Base-by-base conservation (phyloP, 1,140 invertebrate genomes). In the Daktulosphaira vitifoliae region DNA sequence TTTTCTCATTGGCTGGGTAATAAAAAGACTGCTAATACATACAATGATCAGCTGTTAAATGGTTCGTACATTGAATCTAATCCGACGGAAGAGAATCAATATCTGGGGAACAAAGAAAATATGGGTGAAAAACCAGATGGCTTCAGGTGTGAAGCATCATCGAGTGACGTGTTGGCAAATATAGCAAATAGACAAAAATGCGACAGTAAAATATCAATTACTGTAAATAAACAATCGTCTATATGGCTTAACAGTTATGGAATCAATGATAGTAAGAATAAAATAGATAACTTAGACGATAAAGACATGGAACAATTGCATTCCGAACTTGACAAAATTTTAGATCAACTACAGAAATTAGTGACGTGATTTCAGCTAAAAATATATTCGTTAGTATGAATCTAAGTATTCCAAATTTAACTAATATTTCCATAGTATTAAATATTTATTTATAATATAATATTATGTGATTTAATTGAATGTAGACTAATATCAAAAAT, bases 311-410 rank as follows among this genome's bases (percentile, higher is more conserved):
- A 74, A 52, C 76, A 79, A 62, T 72, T 81, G 6, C 81, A 81
- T 64, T 78, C 77, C 9, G 80, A 81, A 68, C 67, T 83, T 16
- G 81, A 83, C 68, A 78, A 78, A 0, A 81, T 81, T 15, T 67
- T 83, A 29, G 79, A 80, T 20, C 75, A 80, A 33, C 68, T 83
- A 64, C 80, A 83, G 68, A 78, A 81, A 72, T 81, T 82, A 69
- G 69, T 83, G 39, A 78, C 79, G n/a, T n/a, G n/a, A n/a, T n/a
- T n/a, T n/a, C n/a, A n/a, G n/a, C n/a, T n/a, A n/a, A n/a, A n/a
- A n/a, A n/a, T n/a, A n/a, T n/a, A n/a, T n/a, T n/a, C n/a, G n/a
- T n/a, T n/a, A n/a, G n/a, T n/a, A n/a, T n/a, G n/a, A n/a, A n/a
- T n/a, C n/a, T n/a, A n/a, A n/a, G n/a, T n/a, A n/a, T n/a, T n/a